A percentile compares a stretch with the other conserved stretches of the same genome.
These are phyloP conservation scores for Myripristis jacobus DNA, from an alignment of 2,797 vertebrate species.

Conservation along the genomic window DNA sequence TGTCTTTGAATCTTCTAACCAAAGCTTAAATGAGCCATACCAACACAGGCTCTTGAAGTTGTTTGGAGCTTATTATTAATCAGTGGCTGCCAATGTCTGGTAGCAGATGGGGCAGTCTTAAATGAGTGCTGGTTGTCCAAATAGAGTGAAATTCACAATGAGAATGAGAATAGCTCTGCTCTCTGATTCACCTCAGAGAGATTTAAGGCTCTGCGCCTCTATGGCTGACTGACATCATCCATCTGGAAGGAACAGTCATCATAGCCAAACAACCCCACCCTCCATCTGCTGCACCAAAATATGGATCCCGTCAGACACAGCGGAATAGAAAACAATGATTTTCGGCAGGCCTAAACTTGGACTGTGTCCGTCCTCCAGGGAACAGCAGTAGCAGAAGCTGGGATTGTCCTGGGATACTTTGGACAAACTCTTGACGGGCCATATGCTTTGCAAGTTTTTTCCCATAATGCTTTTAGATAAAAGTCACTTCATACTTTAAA, in stretches of 20 bases:
- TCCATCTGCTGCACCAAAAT: constrained; percentile 71
- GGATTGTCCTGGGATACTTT: constrained; percentile 6
- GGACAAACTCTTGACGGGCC: constrained; percentile 6
- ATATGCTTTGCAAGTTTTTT: not conserved
- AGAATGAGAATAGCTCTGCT: constrained; percentile 52
- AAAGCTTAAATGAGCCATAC: constrained; percentile 7
- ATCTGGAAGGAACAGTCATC: constrained; percentile 65
- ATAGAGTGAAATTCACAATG: constrained; percentile 47
- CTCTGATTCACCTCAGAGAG: constrained; percentile 54
- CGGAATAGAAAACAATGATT: constrained; percentile 54
- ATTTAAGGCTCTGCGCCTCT: constrained; percentile 59
- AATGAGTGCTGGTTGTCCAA: constrained; percentile 56
- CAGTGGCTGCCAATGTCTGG: constrained; percentile 21
- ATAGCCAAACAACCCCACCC: constrained; percentile 70
- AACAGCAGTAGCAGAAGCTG: constrained; percentile 41
- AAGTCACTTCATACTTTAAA: not conserved
- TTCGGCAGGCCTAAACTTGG: constrained; percentile 48
- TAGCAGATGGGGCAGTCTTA: constrained; percentile 67
- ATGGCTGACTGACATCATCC: constrained; percentile 72
- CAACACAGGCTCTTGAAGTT: constrained; percentile 37
- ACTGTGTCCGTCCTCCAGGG: constrained; percentile 36
- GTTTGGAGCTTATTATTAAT: constrained; percentile 50
- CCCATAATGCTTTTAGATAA: not conserved
- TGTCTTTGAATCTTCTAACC: not conserved
- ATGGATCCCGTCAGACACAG: constrained; percentile 55